Evolutionary conservation across 2,797 vertebrate species (phyloP).

Genomic region (Atherinosoma microstoma): DNA sequence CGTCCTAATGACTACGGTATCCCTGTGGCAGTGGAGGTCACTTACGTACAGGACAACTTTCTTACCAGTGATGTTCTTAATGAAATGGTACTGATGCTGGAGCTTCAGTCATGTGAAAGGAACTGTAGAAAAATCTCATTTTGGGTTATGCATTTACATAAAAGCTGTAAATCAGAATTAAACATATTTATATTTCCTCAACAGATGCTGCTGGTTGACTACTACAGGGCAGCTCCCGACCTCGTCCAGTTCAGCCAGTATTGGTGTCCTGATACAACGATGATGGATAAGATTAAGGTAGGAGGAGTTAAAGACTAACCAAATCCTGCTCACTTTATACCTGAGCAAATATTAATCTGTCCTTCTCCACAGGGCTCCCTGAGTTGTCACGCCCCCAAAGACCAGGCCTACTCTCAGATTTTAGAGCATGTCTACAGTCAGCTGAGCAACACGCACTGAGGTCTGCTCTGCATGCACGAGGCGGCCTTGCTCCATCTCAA

Average conservation of each 20-base stretch:
- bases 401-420: conserved; percentile 90
- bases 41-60: conserved; percentile 95
- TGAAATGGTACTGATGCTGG: conserved; percentile 88
- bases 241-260: conserved; percentile 91
- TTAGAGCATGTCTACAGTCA: conserved; percentile 93
- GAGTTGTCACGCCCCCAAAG: conserved; percentile 92
- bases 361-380: conserved; percentile 87
- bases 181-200: not conserved
- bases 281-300: conserved; percentile 97
- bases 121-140: not conserved
- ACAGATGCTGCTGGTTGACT: conserved; percentile 93
- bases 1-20: conserved; percentile 94
- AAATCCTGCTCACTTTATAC: not conserved
- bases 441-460: conserved; percentile 81
- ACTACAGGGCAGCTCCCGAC: conserved; percentile 91
- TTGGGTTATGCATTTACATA: accelerated
- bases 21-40: conserved; percentile 96
- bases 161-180: not conserved
- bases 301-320: not conserved
- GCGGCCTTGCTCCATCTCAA: conserved; percentile 2
- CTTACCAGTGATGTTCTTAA: conserved; percentile 95
- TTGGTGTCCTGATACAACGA: conserved; percentile 93
- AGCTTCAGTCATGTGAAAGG: not conserved
- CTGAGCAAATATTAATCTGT: not conserved
- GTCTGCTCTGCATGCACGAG: conserved; percentile 17